Evolutionary conservation across 2,888 invertebrate genomes (phyloP), one percentile per base, ranked within the genome.

Genomic region (Baronia brevicornis): DNA sequence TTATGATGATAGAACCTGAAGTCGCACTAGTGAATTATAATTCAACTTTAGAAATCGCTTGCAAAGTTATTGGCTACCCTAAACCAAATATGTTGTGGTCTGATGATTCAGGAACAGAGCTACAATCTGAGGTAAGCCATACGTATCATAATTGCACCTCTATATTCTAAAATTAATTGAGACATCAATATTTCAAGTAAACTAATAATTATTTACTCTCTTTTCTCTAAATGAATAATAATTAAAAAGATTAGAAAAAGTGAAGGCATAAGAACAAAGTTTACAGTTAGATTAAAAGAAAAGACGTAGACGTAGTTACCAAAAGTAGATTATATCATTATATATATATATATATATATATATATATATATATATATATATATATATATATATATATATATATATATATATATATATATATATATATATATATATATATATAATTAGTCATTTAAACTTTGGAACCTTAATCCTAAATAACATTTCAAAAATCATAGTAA

Each of bases 41-140:
- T 1, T 36, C 40, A 4, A 58, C 48, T n/a, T 35, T 56, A 3
- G 67, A 54, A 1, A 8, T 67, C 1, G 66, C 60, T 1, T 75
- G 77, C 31, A 75, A 63, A 54, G 62, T 75, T 0, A 45, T 35
- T 1, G 69, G 60, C 2, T 61, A 60, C 21, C 75, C 77, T 0
- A 51, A 47, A 27, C 74, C 79, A 1, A 46, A 33, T 1, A 64
- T 78, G 9, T 50, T 45, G 33, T 80, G 77, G 78, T 54, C 61
- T 38, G 57, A 67, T 15, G 46, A 51, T 0, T 21, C 35, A 1
- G 59, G 50, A 3, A 38, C 38, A 1, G 36, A 1, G 9, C 35
- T 60, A 10, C 4, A 8, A 5, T 53, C 60, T 3, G 48, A 59
- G 44, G 62, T 60, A 51, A 25, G 5, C 4, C n/a, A 8, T 10